These are phyloP conservation scores for Belonocnema kinseyi DNA, from an alignment of 1,140 invertebrate species.

Conservation along the genomic window DNA sequence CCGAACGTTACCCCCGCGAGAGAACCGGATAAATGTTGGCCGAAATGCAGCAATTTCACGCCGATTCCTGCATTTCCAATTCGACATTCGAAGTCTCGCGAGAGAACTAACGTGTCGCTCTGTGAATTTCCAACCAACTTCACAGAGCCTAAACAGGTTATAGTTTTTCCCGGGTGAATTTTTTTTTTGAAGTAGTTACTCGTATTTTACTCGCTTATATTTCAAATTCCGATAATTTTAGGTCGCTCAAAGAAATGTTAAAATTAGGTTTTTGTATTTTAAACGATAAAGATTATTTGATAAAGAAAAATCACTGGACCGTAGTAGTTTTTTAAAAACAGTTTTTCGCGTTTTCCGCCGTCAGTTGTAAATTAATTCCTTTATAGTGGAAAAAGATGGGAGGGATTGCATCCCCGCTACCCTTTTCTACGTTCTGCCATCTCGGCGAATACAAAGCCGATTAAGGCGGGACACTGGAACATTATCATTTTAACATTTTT, in stretches of 20 bases:
- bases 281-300: conserved; percentile 29
- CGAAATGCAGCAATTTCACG: conserved; percentile 74
- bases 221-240: background rate
- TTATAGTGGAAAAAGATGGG: conserved; percentile 32
- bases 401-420: conserved; percentile 22
- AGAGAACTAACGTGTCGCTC: conserved; percentile 58
- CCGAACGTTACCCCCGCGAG: conserved; percentile 67
- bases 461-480: conserved; percentile 58
- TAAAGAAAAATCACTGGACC: conserved; percentile 52
- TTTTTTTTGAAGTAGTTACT: conserved; percentile 6
- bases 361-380: conserved; percentile 71
- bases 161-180: conserved; percentile 1
- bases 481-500: conserved; percentile 68
- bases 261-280: background rate
- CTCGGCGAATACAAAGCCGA: conserved; percentile 62
- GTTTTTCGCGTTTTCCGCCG: conserved; percentile 68
- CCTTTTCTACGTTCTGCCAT: conserved; percentile 32
- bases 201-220: background rate
- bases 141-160: conserved; percentile 13
- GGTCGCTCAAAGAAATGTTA: background rate
- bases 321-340: conserved; percentile 64
- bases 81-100: conserved; percentile 68
- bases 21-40: conserved; percentile 70
- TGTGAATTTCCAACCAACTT: conserved; percentile 38
- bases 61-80: conserved; percentile 64